Percentiles rank a stretch among this genome's conserved stretches.
Evolutionary conservation across 2,113 vertebrate genomes (phyloP).

Genomic region (Pterocles burchelli): DNA sequence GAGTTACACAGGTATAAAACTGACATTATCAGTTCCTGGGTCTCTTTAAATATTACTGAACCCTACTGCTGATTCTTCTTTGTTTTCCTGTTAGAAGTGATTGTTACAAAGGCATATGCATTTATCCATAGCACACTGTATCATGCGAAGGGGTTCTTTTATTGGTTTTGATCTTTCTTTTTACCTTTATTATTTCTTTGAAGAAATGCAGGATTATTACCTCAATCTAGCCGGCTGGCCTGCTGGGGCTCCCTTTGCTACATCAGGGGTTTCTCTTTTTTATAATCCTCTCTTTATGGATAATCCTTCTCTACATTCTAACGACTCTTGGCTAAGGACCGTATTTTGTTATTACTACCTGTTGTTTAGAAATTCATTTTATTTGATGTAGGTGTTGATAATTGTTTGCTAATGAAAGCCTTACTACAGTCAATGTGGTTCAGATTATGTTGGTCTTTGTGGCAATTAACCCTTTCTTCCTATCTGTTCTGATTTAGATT

Average conservation of each 20-base stretch:
- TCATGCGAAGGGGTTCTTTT: conserved; percentile 69
- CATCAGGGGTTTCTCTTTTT: conserved; percentile 69
- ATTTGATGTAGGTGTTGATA: conserved; percentile 78
- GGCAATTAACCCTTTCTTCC: conserved; percentile 31
- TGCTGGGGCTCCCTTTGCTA: conserved; percentile 74
- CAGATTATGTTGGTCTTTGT: conserved; percentile 20
- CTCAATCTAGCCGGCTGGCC: conserved; percentile 74
- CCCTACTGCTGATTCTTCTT: conserved; percentile 51
- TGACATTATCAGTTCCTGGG: conserved; percentile 10
- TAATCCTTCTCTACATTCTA: conserved; percentile 74
- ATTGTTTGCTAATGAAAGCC: conserved; percentile 78
- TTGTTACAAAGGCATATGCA: conserved; percentile 62
- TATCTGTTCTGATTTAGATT: neutral
- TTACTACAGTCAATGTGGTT: conserved; percentile 65
- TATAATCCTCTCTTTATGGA: conserved; percentile 75
- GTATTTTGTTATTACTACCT: conserved; percentile 80
- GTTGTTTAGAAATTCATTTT: conserved; percentile 79
- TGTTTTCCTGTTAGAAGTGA: conserved; percentile 58
- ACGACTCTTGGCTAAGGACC: conserved; percentile 68
- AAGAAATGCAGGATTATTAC: conserved; percentile 77
- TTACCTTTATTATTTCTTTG: conserved; percentile 76
- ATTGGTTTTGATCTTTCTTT: conserved; percentile 65
- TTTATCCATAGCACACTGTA: conserved; percentile 57
- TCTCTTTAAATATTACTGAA: conserved; percentile 35
- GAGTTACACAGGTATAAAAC: neutral